Evolutionary conservation across 2,113 vertebrate species (phyloP), one percentile per base, ranked within the genome.

Genomic region (Baryphthengus martii): DNA sequence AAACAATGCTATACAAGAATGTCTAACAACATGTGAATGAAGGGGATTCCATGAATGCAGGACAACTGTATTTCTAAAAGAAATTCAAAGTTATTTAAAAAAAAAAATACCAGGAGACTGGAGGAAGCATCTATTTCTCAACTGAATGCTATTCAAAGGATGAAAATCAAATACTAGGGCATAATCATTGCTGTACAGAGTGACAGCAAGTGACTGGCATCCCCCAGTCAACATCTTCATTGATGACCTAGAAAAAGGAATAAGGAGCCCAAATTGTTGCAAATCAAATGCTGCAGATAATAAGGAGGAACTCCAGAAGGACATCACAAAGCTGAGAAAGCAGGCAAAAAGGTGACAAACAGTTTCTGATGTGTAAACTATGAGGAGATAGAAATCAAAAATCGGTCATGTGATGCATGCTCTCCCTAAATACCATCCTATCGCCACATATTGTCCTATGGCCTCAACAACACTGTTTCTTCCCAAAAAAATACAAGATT

Each of bases 331-430:
- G 40, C 13, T 25, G 7, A 50, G 59, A 73, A 59, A 52, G 10
- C 4, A 55, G 23, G 19, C 23, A 26, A 56, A 71, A 42, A 15
- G 1, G 3, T 50, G 13, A 28, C 29, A 37, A 45, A n/a, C n/a
- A 44, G 15, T 37, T 80, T 62, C 3, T 3, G 26, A 63, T 50
- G 6, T n/a, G 7, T 61, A 39, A 81, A 42, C 28, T 39, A 29
- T 20, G 9, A 86, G 37, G 15, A 33, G 26, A 40, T 7, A 50
- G 7, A 29, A 4, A 70, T 4, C 6, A 53, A 45, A 45, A 45
- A 18, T 1, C 9, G 9, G 21, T 37, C 8, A 10, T 7, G 8
- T 6, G 31, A 56, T 9, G 2, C 8, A 3, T 15, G 6, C 18
- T 63, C 14, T 42, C 21, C 47, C 25, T 53, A 37, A 49, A 13